Evolutionary conservation across 2,113 vertebrate genomes (phyloP).

Genomic region (Mus spicilegus): DNA sequence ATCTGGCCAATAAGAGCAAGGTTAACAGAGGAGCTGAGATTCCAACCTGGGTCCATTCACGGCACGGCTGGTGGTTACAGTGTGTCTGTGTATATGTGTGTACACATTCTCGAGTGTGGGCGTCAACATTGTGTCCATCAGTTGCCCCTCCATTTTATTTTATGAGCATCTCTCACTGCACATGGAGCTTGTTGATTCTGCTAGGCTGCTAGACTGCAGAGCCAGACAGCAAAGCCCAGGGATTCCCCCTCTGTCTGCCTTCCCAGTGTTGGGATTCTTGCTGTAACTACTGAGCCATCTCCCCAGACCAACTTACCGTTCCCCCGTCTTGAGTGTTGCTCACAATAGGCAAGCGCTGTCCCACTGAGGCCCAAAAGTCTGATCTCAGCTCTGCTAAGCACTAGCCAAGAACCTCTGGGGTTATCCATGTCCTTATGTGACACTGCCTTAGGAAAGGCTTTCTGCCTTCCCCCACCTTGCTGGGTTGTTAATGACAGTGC

Average conservation of each 20-base stretch:
- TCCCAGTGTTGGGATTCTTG: neutral
- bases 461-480: neutral
- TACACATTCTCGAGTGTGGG: neutral
- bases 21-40: neutral
- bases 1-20: neutral
- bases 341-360: neutral
- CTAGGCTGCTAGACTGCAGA: neutral
- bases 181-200: neutral
- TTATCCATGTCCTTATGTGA: neutral
- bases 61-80: no score
- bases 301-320: no score
- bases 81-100: neutral
- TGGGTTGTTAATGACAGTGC: neutral
- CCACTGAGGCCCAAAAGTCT: neutral
- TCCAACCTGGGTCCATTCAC: neutral
- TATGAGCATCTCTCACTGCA: neutral
- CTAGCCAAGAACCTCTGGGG: neutral
- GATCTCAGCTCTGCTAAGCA: neutral
- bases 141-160: neutral
- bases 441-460: neutral
- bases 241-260: no score
- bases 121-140: neutral
- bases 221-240: neutral
- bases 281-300: neutral
- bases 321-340: neutral